phyloP scores from a whole-genome alignment of 2,888 invertebrate species.

The Dicyrtoma fusca region DNA sequence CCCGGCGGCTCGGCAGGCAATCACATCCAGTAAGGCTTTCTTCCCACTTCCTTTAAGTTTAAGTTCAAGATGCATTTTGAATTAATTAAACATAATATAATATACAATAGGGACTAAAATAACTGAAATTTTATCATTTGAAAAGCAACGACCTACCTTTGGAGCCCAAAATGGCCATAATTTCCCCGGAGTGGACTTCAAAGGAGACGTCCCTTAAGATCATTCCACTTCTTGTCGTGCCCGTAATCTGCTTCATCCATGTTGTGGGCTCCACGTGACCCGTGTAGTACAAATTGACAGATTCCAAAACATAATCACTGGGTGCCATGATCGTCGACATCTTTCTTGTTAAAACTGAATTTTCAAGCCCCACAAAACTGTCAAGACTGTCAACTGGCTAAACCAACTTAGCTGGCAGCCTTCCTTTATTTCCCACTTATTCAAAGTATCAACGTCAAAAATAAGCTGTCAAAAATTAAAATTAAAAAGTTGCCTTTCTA shows the following conservation, averaged over 20 bases:
- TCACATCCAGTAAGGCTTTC: constrained; percentile 89
- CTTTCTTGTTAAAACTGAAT: background rate
- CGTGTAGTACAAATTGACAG: constrained; percentile 85
- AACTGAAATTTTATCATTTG: no score
- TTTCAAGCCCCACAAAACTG: no score
- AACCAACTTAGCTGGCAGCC: no score
- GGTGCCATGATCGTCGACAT: constrained; percentile 60
- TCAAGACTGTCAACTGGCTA: no score
- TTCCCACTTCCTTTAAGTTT: constrained; percentile 81
- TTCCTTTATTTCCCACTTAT: no score
- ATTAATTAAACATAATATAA: background rate
- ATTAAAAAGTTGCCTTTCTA: no score
- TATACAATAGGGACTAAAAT: background rate
- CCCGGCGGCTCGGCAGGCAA: constrained; percentile 66
- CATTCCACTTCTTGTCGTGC: constrained; percentile 78
- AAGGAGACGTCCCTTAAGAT: constrained; percentile 91
- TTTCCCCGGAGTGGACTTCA: constrained; percentile 88
- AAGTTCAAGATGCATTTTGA: background rate
- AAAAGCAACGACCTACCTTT: constrained; percentile 80
- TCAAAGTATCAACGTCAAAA: no score
- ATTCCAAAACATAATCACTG: constrained; percentile 82
- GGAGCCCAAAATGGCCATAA: constrained; percentile 88
- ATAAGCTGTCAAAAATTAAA: no score
- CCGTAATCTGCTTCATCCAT: constrained; percentile 73
- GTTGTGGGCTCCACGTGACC: constrained; percentile 84